Conservation (phyloP, 2,888 invertebrate genomes). For the Xestia rhomboidea region DNA sequence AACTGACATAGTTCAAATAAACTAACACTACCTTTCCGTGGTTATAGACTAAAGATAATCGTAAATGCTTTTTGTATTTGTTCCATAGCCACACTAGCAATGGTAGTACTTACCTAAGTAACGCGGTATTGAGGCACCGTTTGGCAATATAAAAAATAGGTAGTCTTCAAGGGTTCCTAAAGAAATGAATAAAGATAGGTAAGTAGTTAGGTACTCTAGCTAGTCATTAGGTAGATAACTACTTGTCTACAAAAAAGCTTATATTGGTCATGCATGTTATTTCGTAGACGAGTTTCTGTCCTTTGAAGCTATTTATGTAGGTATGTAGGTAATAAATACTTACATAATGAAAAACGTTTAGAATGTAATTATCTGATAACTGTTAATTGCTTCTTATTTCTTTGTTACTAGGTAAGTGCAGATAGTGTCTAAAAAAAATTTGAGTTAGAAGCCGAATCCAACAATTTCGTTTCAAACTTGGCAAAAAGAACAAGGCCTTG, state of each 20-base stretch:
- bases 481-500: neutral
- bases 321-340: neutral
- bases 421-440: slow-evolving; percentile 1
- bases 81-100: too few relatives aligned
- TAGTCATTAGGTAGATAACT: neutral
- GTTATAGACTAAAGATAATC: too few relatives aligned
- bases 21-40: too few relatives aligned
- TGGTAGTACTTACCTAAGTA: too few relatives aligned
- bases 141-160: too few relatives aligned
- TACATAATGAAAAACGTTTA: neutral
- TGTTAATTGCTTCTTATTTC: slow-evolving; percentile 41
- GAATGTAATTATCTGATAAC: slow-evolving; percentile 53
- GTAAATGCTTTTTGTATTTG: too few relatives aligned
- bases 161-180: too few relatives aligned
- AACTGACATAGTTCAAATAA: too few relatives aligned
- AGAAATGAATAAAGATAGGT: too few relatives aligned
- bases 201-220: neutral
- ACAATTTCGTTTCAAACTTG: neutral
- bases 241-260: neutral
- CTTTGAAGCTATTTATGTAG: neutral
- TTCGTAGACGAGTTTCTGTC: neutral
- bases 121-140: too few relatives aligned
- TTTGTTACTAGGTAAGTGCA: neutral
- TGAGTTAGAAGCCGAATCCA: slow-evolving; percentile 15
- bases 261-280: neutral